Evolutionary conservation across 2,113 vertebrate genomes (phyloP), one percentile per base, ranked within the genome.

Genomic region (Tinamus guttatus): DNA sequence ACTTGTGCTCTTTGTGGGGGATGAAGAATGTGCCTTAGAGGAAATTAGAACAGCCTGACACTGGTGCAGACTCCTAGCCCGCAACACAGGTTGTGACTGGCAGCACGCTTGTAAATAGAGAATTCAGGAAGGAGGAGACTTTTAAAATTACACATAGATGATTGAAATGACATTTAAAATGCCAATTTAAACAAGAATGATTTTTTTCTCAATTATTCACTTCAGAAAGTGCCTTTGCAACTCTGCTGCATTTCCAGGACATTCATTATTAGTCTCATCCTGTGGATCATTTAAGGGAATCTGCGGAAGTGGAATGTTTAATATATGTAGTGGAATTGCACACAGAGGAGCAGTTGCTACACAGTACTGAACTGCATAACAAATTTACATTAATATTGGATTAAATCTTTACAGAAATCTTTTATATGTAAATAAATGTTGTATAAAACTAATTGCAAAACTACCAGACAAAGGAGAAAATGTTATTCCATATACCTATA

Each of bases 131-230:
- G 69, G 32, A 80, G 45, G 60, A 69, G 56, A 65, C 28, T 93
- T 91, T 94, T 86, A 45, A 93, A 95, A 96, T 94, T 81, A 89
- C 34, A 38, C 68, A 52, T 79, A 86, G 65, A 75, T 90, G 85
- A 77, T 15, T 93, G 91, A 96, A 94, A 95, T 95, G 63, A 71
- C 89, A 96, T 95, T 96, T 95, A 78, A 94, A 96, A 96, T 93
- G 49, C 28, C 94, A 94, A 8, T 91, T 93, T 91, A 90, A 82
- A 51, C 47, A 86, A 84, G 81, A 95, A 93, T 79, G 56, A 74
- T 9, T 92, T 10, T 10, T 94, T 95, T 85, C 85, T 89, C 86
- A 93, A 90, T 81, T 78, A 87, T 83, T 95, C 52, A 56, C 60
- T 82, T 94, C 36, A 41, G 70, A 75, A 88, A n/a, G 49, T 65